Conservation (phyloP, 1,140 invertebrate species). For the Drosophila sp. region DNA sequence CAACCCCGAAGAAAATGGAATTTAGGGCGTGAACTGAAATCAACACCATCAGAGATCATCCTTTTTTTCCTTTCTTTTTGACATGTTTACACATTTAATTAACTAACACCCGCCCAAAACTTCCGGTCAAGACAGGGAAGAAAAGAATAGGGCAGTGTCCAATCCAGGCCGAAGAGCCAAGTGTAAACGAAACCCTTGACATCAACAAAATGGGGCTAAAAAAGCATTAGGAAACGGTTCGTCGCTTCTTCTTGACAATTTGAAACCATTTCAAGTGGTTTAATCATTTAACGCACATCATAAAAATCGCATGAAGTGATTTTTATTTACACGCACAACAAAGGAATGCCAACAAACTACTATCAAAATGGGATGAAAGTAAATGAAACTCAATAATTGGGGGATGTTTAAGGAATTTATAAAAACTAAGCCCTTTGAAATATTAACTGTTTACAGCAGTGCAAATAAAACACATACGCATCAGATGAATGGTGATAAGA, state of each 20-base stretch:
- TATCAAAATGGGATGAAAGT: constrained; percentile 23
- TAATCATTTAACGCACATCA: constrained; percentile 83
- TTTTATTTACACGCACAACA: constrained; percentile 75
- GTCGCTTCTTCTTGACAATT: constrained; percentile 63
- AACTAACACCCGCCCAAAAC: constrained; percentile 76
- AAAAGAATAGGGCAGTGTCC: not conserved
- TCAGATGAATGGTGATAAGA: constrained; percentile 1
- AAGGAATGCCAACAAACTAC: constrained; percentile 32
- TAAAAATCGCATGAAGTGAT: constrained; percentile 82
- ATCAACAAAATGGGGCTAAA: constrained; percentile 58
- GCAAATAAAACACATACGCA: not conserved
- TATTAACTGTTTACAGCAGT: constrained; percentile 18
- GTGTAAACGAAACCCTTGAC: constrained; percentile 49
- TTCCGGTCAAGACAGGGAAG: constrained; percentile 54
- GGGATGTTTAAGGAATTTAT: constrained; percentile 4
- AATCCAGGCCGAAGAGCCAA: constrained; percentile 22
- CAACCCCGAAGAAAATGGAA: constrained; percentile 22
- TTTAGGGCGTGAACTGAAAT: constrained; percentile 65
- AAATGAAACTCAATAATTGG: not conserved
- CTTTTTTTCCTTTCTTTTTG: constrained; percentile 51
- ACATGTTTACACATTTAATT: constrained; percentile 83
- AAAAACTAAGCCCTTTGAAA: constrained; percentile 66
- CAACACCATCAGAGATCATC: constrained; percentile 67
- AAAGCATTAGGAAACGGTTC: constrained; percentile 50
- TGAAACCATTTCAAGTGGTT: constrained; percentile 82